These are phyloP conservation scores for Asteroscopus sphinx DNA, from an alignment of 2,888 invertebrate genomes.

Conservation along the genomic window DNA sequence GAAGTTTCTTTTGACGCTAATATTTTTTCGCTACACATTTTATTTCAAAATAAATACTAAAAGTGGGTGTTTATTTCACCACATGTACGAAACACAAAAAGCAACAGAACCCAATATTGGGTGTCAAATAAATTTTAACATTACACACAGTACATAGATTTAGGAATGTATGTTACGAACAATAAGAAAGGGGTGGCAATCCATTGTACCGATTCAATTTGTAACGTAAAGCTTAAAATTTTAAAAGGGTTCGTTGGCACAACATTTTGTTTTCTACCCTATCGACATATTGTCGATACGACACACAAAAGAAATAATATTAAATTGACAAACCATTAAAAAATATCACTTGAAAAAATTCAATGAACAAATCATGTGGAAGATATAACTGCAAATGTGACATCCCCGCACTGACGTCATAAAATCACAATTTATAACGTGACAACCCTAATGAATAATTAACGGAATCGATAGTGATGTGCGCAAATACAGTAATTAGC, in stretches of 20 bases:
- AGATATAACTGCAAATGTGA: slow-evolving; percentile 80
- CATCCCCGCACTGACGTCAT: slow-evolving; percentile 72
- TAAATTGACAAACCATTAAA: slow-evolving; percentile 89
- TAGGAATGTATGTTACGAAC: slow-evolving; percentile 63
- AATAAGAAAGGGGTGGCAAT: slow-evolving; percentile 71
- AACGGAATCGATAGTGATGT: slow-evolving; percentile 62
- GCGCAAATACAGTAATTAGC: slow-evolving; percentile 77
- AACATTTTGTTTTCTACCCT: slow-evolving; percentile 79
- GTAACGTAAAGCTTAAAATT: slow-evolving; percentile 86
- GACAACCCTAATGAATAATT: slow-evolving; percentile 82
- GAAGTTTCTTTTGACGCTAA: not conserved
- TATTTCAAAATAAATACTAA: slow-evolving; percentile 28
- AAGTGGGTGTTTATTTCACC: slow-evolving; percentile 51
- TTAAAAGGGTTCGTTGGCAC: slow-evolving; percentile 80
- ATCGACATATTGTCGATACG: slow-evolving; percentile 87
- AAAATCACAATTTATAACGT: slow-evolving; percentile 76
- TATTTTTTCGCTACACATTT: not conserved
- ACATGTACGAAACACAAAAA: slow-evolving; percentile 51
- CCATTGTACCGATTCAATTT: slow-evolving; percentile 85
- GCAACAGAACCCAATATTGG: slow-evolving; percentile 57
- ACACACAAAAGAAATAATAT: slow-evolving; percentile 83
- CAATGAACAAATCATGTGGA: slow-evolving; percentile 79
- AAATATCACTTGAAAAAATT: slow-evolving; percentile 85
- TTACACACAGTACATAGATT: slow-evolving; percentile 73
- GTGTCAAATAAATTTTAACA: slow-evolving; percentile 76